These are phyloP conservation scores for Mobula hypostoma DNA, from an alignment of 2,113 vertebrate species.

Conservation along the genomic window DNA sequence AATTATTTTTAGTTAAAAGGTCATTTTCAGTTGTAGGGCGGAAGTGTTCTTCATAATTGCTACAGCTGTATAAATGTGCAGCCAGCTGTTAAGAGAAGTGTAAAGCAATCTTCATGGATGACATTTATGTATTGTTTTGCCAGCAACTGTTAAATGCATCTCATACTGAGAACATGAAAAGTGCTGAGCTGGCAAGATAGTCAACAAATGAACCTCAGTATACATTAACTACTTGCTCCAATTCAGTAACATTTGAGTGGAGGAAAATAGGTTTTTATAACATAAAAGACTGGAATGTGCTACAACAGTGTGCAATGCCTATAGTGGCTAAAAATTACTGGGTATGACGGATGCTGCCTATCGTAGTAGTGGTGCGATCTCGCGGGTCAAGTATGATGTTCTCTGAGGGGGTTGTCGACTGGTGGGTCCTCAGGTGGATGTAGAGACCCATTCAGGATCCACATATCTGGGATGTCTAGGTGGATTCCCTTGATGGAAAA, in stretches of 20 bases:
- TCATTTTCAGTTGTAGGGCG: conserved; percentile 3
- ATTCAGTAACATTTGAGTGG: not conserved
- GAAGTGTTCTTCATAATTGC: conserved; percentile 23
- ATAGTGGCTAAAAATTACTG: not conserved
- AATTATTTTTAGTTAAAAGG: conserved; percentile 4
- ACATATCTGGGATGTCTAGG: too few species aligned
- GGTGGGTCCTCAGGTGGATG: too few species aligned
- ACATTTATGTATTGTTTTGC: conserved; percentile 36
- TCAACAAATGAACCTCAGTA: conserved; percentile 15
- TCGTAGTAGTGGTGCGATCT: too few species aligned
- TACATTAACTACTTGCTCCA: not conserved
- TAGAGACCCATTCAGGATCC: too few species aligned
- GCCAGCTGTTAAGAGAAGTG: conserved; percentile 27
- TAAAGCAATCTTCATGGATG: conserved; percentile 20
- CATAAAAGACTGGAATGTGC: not conserved
- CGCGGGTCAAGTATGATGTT: too few species aligned
- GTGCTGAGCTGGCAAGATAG: not conserved
- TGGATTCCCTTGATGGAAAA: too few species aligned
- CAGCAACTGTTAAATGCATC: conserved; percentile 3
- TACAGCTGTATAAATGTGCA: conserved; percentile 22
- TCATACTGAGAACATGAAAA: not conserved
- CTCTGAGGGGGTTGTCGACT: too few species aligned
- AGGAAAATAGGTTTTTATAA: not conserved
- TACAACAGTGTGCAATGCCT: not conserved
- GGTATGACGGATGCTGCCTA: too few species aligned